A percentile compares a stretch with the other conserved stretches of the same genome.
Evolutionary conservation across 2,888 invertebrate genomes (phyloP).

Genomic region (Oasisia sp.): DNA sequence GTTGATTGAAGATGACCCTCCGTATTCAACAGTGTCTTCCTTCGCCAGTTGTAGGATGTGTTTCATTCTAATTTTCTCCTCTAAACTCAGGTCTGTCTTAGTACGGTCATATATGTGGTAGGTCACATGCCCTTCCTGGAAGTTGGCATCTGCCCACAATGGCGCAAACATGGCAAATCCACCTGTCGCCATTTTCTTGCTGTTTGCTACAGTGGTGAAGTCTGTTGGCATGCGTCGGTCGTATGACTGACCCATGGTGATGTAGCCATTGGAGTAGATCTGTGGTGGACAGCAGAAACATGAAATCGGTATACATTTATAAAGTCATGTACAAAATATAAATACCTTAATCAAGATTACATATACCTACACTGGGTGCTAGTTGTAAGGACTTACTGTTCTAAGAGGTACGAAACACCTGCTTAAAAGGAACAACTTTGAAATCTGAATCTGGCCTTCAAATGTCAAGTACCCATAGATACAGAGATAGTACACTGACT

Average conservation of each 20-base stretch:
- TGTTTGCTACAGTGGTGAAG: not conserved
- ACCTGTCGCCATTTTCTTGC: not conserved
- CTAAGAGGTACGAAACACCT: too few species aligned
- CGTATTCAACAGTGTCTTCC: not conserved
- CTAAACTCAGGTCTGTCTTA: not conserved
- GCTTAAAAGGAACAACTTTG: too few species aligned
- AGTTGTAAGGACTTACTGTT: too few species aligned
- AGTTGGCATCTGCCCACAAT: conserved; percentile 17
- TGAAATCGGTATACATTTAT: not conserved
- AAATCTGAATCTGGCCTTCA: too few species aligned
- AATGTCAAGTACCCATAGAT: too few species aligned
- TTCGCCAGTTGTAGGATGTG: not conserved
- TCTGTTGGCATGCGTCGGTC: not conserved
- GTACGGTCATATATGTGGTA: conserved; percentile 14
- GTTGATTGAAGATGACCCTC: not conserved
- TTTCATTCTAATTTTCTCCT: not conserved
- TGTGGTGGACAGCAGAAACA: not conserved
- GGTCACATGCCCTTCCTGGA: conserved; percentile 8
- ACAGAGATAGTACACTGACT: too few species aligned
- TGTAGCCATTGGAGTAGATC: conserved; percentile 24
- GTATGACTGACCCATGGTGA: conserved; percentile 17
- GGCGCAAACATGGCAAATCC: conserved; percentile 20
- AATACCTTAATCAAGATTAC: not conserved
- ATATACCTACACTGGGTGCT: not conserved
- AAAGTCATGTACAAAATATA: not conserved